Evolutionary conservation across 2,888 invertebrate species (phyloP), one percentile per base, ranked within the genome.

Genomic region (Aelia acuminata): DNA sequence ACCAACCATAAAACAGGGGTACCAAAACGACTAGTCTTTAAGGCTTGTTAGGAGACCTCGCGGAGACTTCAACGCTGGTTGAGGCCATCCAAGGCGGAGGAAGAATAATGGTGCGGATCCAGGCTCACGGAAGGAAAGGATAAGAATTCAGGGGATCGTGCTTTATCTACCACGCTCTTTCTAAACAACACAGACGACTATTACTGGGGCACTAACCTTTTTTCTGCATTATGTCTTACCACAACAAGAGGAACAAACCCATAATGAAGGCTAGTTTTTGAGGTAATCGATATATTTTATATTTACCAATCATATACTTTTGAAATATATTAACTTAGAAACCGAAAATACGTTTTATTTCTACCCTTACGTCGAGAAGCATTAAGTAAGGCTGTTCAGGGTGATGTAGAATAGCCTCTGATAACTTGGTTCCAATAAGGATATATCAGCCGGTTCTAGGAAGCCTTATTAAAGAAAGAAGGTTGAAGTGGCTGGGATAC

Each of bases 121-220:
- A 7, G 5, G 35, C 15, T 31, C 31, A 35, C 31, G 80, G 80
- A 47, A 80, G 80, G 43, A n/a, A 80, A 80, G 39, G 80, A 80
- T 47, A 43, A n/a, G 80, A 80, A 80, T 80, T 15, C n/a, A 43
- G 80, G 22, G 13, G 80, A 43, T 80, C 80, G 80, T 80, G 80
- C 80, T 80, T 43, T 80, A 80, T 80, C 80, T 80, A 3, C 35
- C 43, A n/a, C n/a, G 43, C n/a, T n/a, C 5, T 80, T 43, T n/a
- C 43, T 43, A 43, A 11, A 70, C 63, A 80, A 70, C 63, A 75
- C 22, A 0, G 13, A 43, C 3, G n/a, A 3, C 80, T 43, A 75
- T 31, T 39, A 80, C 80, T n/a, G 43, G 80, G 43, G 11, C 43
- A 80, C 80, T n/a, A 43, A 80, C 80, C 10, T 80, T 39, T 10